Base-by-base conservation (phyloP, 2,888 invertebrate species). In the Drosophila buzzatii region DNA sequence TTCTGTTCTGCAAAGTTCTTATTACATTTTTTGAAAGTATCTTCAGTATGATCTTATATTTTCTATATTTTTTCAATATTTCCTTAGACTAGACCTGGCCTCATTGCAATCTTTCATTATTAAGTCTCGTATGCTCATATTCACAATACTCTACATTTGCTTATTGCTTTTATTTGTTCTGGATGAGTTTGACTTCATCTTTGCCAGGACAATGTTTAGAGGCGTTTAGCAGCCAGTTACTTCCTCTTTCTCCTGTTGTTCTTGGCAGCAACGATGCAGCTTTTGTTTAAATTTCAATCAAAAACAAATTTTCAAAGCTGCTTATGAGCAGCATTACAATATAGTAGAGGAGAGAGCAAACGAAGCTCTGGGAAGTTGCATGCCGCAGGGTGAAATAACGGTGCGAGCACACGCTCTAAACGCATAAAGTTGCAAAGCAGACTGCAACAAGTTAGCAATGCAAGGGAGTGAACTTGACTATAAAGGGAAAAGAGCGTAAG, bases 211-310 rank as follows among this genome's bases (percentile, higher is more conserved):
- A 61, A 65, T 74, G 52, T 61, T 66, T 63, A 57, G 63, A 69
- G 66, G 65, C 71, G 65, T 63, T 66, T 73, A 69, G 59, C 44
- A 45, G 27, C 12, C 31, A 59, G 55, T 52, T 66, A 53, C 2
- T 20, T 3, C 8, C 31, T 56, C 7, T 42, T 42, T 2, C 5
- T 56, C 20, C 33, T 57, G 65, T 45, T 72, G 53, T 58, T 78
- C 52, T 58, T 66, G 57, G 62, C 65, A 73, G 70, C 60, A 64
- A 6, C 51, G 56, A 57, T 65, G 76, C 69, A 61, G 69, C 72
- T 75, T 86, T 77, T 85, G 87, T 82, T 87, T 75, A 84, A 85
- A 89, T 81, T 89, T 89, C 82, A 76, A 89, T 85, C 69, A 84
- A 72, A 86, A 89, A 87, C 79, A 84, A 87, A 89, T 86, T 87